Percentiles rank a stretch among this genome's conserved stretches.
Conservation (phyloP, 2,888 invertebrate species). For the Magallana nippona region DNA sequence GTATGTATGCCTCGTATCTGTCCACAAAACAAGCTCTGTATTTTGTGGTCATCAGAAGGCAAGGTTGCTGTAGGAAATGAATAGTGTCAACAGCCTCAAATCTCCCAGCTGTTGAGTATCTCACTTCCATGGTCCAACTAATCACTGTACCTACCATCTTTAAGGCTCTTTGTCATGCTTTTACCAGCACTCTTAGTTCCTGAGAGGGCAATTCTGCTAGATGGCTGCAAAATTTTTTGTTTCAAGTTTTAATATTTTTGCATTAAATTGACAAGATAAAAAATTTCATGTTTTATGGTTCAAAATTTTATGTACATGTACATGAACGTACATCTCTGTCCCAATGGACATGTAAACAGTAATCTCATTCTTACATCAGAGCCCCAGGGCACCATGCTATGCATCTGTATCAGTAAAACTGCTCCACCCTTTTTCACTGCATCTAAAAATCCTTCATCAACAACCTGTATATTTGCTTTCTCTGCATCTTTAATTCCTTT, state of each 20-base stretch:
- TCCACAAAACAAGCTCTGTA: conserved; percentile 67
- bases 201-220: conserved; percentile 59
- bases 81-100: conserved; percentile 54
- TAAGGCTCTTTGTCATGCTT: conserved; percentile 64
- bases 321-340: no score
- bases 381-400: conserved; percentile 91
- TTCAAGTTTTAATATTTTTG: no score
- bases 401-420: conserved; percentile 85
- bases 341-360: no score
- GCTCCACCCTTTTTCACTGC: conserved; percentile 81
- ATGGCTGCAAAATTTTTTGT: no score
- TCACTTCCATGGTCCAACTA: conserved; percentile 52
- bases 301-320: no score
- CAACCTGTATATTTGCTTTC: conserved; percentile 88
- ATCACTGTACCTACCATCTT: conserved; percentile 57
- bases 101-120: conserved; percentile 57
- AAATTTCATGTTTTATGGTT: no score
- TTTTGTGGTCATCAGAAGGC: conserved; percentile 77
- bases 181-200: conserved; percentile 61
- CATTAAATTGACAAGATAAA: no score
- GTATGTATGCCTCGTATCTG: conserved; percentile 77
- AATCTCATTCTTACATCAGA: conserved; percentile 83
- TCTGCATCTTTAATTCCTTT: conserved; percentile 86
- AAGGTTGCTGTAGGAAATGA: conserved; percentile 69
- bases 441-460: conserved; percentile 86